A percentile compares a stretch with the other conserved stretches of the same genome.
These are phyloP conservation scores for Prunella fulvescens DNA, from an alignment of 2,113 vertebrate genomes.

Conservation along the genomic window DNA sequence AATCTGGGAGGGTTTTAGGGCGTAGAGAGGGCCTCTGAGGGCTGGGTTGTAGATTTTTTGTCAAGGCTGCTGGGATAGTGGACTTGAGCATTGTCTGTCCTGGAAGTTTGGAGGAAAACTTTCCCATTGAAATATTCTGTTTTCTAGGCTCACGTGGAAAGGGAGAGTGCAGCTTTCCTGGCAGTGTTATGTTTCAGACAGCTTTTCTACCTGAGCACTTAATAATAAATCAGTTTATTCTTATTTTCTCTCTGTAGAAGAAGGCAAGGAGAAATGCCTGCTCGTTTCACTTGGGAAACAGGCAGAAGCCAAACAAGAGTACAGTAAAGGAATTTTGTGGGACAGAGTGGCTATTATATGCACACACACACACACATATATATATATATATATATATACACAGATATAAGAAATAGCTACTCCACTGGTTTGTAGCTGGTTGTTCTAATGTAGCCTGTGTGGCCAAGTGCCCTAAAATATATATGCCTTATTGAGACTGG, in stretches of 20 bases:
- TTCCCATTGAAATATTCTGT: neutral
- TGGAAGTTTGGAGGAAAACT: neutral
- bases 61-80: neutral
- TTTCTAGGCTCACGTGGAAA: neutral
- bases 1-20: neutral
- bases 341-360: neutral
- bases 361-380: neutral
- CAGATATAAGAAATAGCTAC: neutral
- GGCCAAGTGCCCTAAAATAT: neutral
- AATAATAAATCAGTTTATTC: neutral
- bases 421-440: neutral
- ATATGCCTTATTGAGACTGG: neutral
- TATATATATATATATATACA: neutral
- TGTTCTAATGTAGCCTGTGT: neutral
- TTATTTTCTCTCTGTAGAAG: neutral
- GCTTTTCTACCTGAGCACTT: neutral
- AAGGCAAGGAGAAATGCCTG: neutral
- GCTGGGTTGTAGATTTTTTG: neutral
- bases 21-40: neutral
- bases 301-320: neutral
- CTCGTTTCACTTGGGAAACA: neutral
- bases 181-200: neutral
- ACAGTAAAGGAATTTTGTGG: neutral
- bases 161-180: neutral
- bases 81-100: neutral